Conservation (phyloP, 2,113 vertebrate genomes). For the Catharus fuscescens region DNA sequence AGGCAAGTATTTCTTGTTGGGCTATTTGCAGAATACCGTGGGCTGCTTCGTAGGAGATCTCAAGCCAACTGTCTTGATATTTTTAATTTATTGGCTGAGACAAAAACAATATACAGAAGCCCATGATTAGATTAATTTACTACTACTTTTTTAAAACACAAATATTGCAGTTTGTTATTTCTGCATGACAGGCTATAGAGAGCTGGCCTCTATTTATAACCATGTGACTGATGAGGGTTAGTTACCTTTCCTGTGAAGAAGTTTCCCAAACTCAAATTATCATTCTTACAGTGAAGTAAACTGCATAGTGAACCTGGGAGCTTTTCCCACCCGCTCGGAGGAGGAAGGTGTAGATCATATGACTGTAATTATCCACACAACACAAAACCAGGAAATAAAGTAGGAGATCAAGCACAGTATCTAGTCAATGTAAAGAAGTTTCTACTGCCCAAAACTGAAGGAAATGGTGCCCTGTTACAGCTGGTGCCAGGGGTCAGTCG, state of each 20-base stretch:
- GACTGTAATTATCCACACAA: background rate
- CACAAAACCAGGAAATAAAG: background rate
- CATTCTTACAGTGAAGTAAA: background rate
- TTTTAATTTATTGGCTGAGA: conserved; percentile 10
- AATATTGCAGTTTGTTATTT: background rate
- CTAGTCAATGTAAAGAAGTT: background rate
- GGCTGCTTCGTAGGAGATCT: conserved; percentile 16
- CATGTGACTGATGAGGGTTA: background rate
- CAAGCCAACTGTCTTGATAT: conserved; percentile 7
- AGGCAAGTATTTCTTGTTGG: background rate
- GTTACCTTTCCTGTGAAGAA: background rate
- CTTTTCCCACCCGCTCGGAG: background rate
- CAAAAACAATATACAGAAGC: background rate
- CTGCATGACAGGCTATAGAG: background rate
- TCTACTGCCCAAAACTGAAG: background rate
- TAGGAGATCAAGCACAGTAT: background rate
- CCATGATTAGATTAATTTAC: background rate
- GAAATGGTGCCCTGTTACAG: background rate
- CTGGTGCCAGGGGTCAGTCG: too few species aligned
- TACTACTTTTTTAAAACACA: background rate
- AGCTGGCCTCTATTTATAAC: background rate
- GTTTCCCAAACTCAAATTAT: background rate
- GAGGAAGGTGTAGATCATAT: background rate
- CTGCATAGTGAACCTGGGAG: background rate
- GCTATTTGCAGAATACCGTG: conserved; percentile 32